Evolutionary conservation across 2,113 vertebrate genomes (phyloP).

Genomic region (Myrmecobius fasciatus): DNA sequence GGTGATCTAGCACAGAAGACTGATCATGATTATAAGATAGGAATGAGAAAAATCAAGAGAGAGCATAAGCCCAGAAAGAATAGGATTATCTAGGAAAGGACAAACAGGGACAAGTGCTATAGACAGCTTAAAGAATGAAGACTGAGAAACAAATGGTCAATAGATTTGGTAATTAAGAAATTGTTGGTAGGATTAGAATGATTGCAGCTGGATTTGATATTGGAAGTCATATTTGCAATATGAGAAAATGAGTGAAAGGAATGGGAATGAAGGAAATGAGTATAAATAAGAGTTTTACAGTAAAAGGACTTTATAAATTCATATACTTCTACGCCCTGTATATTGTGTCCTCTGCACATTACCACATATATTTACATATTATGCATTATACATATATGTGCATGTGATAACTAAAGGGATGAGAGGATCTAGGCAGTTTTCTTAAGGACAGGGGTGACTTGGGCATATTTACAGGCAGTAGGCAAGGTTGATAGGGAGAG

Average conservation of each 20-base stretch:
- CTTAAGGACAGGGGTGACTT: not conserved
- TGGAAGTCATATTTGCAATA: too few species aligned
- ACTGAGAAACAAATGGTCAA: not conserved
- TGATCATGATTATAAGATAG: not conserved
- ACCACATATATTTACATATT: not conserved
- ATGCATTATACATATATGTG: not conserved
- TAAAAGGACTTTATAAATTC: not conserved
- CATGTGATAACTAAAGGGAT: not conserved
- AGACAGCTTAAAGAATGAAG: not conserved
- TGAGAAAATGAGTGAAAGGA: not conserved
- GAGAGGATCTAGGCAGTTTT: not conserved
- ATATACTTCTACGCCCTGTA: not conserved
- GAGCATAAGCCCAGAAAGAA: not conserved
- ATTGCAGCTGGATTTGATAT: not conserved
- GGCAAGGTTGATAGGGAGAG: not conserved
- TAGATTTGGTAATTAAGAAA: not conserved
- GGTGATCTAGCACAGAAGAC: not conserved
- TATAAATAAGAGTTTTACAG: not conserved
- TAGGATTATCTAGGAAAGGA: not conserved
- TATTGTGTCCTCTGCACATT: not conserved
- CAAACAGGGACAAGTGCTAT: not conserved
- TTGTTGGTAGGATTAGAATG: not conserved
- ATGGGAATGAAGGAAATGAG: not conserved
- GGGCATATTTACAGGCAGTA: not conserved
- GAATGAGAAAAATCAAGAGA: not conserved